phyloP scores from a whole-genome alignment of 2,888 invertebrate genomes.

The Caenorhabditis sp. region DNA sequence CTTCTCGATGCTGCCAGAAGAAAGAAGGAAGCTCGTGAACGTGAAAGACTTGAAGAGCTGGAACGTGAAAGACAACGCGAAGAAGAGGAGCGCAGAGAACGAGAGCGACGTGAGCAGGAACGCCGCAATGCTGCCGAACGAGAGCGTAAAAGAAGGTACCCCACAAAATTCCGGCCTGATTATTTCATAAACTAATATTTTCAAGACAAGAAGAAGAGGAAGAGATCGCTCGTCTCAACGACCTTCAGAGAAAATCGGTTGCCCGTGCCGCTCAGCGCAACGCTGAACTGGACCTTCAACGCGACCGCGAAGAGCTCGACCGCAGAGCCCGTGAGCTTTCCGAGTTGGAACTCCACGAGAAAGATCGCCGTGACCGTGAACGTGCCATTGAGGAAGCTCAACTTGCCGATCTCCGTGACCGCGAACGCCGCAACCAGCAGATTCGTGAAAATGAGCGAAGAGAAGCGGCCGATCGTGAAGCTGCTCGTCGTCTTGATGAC shows the following conservation, averaged over 20 bases:
- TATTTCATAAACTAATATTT: not conserved
- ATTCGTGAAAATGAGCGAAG: conserved; percentile 74
- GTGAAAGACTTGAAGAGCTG: conserved; percentile 68
- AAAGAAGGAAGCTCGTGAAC: conserved; percentile 66
- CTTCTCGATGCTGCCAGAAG: conserved; percentile 72
- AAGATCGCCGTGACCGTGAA: conserved; percentile 72
- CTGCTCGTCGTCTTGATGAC: conserved; percentile 70
- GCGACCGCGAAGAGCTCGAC: conserved; percentile 71
- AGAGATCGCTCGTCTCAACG: conserved; percentile 69
- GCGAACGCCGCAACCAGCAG: conserved; percentile 74
- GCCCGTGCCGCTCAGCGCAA: conserved; percentile 57
- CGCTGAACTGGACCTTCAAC: conserved; percentile 66
- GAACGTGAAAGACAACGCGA: conserved; percentile 70
- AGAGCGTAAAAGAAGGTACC: conserved; percentile 66
- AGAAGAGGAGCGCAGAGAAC: conserved; percentile 74
- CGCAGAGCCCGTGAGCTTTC: conserved; percentile 68
- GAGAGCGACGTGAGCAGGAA: conserved; percentile 73
- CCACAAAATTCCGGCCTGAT: not conserved
- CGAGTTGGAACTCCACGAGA: conserved; percentile 71
- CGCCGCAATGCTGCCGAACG: conserved; percentile 70
- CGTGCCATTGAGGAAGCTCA: conserved; percentile 73
- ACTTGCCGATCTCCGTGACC: conserved; percentile 72
- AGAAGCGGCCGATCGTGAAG: conserved; percentile 76
- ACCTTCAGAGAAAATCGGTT: conserved; percentile 66
- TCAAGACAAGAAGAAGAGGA: conserved; percentile 71